phyloP scores from a whole-genome alignment of 2,113 vertebrate genomes.

The sheep (Ovis aries) region ARS-UI_Ramb_v3.0 NC_056068.1:43259501-43260000 shows the following conservation, averaged over 20 bases:
- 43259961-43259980: background rate
- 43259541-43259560: background rate
- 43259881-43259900: background rate
- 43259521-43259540: too few relatives aligned
- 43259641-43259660: background rate
- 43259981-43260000: background rate
- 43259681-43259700: slow-evolving; percentile 1
- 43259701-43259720: background rate
- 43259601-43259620: background rate
- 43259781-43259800: background rate
- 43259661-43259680: background rate
- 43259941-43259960: background rate
- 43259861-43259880: background rate
- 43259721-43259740: background rate
- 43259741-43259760: background rate
- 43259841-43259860: slow-evolving; percentile 17
- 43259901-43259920: background rate
- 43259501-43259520: too few relatives aligned
- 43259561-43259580: background rate
- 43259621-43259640: background rate
- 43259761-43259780: slow-evolving; percentile 14
- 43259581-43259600: background rate
- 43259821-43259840: background rate
- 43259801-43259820: background rate
- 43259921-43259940: slow-evolving; percentile 13